These are phyloP conservation scores for Spinibarbus caldwelli DNA, from an alignment of 2,797 vertebrate species.

Conservation along the genomic window DNA sequence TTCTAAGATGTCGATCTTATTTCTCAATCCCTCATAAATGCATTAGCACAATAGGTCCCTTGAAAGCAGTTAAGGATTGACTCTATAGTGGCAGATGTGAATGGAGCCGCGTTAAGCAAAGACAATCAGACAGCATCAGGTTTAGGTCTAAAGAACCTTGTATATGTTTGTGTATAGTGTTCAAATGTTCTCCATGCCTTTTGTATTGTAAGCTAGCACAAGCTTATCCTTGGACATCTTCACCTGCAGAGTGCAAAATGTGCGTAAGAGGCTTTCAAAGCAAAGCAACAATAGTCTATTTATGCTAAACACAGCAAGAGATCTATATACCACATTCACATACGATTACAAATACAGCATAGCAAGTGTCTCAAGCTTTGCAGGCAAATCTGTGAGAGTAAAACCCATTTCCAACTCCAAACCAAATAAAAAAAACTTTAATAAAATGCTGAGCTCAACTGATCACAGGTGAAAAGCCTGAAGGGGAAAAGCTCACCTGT, in stretches of 20 bases:
- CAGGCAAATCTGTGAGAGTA: background rate
- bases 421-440: constrained; percentile 52
- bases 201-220: constrained; percentile 5
- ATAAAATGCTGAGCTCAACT: constrained; percentile 70
- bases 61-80: constrained; percentile 70
- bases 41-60: constrained; percentile 74
- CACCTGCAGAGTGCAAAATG: constrained; percentile 33
- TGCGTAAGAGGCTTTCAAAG: constrained; percentile 22
- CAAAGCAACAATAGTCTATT: constrained; percentile 22
- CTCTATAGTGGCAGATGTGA: constrained; percentile 56
- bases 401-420: constrained; percentile 46
- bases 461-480: constrained; percentile 69
- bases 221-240: constrained; percentile 39
- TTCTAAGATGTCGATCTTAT: constrained; percentile 75
- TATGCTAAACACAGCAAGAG: background rate
- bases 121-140: constrained; percentile 59
- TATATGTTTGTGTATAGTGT: background rate
- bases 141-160: constrained; percentile 32
- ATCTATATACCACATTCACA: background rate
- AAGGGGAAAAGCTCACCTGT: constrained; percentile 73
- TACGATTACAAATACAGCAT: constrained; percentile 26
- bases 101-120: constrained; percentile 38
- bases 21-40: constrained; percentile 74
- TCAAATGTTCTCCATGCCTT: background rate
- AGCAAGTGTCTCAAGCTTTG: constrained; percentile 2